These are phyloP conservation scores for Muscidifurax raptorellus DNA, from an alignment of 1,140 invertebrate species.

Conservation along the genomic window DNA sequence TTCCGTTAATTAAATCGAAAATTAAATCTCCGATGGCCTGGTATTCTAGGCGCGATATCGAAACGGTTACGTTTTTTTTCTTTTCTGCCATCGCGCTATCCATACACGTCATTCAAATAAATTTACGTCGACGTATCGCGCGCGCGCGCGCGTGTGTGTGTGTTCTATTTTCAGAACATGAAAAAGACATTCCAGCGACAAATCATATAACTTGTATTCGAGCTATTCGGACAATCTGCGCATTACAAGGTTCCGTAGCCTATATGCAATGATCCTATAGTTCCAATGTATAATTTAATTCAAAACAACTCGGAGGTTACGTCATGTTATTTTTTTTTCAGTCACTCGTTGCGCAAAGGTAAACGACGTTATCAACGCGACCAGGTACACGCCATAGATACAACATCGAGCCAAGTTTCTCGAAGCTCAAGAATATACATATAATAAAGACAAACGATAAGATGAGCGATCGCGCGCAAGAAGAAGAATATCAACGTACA, in stretches of 20 bases:
- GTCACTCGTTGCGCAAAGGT: too few relatives aligned
- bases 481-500: not conserved
- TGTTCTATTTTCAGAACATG: not conserved
- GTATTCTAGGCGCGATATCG: not conserved
- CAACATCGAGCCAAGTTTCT: too few relatives aligned
- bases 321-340: not conserved
- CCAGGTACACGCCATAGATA: too few relatives aligned
- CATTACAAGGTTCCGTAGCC: too few relatives aligned
- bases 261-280: too few relatives aligned
- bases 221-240: not conserved
- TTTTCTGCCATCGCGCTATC: not conserved
- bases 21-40: constrained; percentile 15
- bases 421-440: too few relatives aligned
- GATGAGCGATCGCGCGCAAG: not conserved
- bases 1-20: not conserved
- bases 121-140: not conserved
- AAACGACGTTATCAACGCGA: too few relatives aligned
- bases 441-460: constrained; percentile 28
- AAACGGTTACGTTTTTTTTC: not conserved
- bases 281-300: too few relatives aligned
- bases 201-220: not conserved
- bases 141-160: too few relatives aligned
- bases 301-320: not conserved
- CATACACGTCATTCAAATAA: not conserved
- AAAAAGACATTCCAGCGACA: not conserved